A percentile compares a stretch with the other conserved stretches of the same genome.
Evolutionary conservation across 2,888 invertebrate species (phyloP).

Genomic region (Epicampocera succincta): DNA sequence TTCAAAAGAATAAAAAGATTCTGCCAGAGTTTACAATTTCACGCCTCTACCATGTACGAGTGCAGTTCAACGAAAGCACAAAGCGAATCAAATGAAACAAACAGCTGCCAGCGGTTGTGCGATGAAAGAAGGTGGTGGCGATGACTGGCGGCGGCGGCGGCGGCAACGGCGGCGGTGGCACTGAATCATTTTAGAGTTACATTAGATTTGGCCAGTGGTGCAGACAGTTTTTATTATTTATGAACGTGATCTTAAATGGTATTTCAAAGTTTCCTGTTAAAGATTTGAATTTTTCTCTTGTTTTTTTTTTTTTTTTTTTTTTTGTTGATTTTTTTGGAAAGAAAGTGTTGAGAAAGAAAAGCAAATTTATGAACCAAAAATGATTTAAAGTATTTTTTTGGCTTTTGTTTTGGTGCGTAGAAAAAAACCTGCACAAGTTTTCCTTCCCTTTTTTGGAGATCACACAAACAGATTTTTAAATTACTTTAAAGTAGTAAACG

Average conservation of each 20-base stretch:
- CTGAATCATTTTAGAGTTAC: conserved; percentile 39
- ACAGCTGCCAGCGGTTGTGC: conserved; percentile 19
- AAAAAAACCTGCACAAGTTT: conserved; percentile 2
- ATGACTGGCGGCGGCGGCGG: background rate
- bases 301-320: conserved; percentile 26
- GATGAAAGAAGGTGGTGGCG: conserved; percentile 32
- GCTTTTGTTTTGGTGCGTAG: background rate
- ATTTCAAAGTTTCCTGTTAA: conserved; percentile 45
- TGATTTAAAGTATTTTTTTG: conserved; percentile 5
- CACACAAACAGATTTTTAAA: too few relatives aligned
- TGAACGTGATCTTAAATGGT: conserved; percentile 57
- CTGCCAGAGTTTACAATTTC: conserved; percentile 57
- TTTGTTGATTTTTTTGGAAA: background rate
- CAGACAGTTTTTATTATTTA: conserved; percentile 64
- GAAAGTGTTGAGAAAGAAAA: conserved; percentile 13
- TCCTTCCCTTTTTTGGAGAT: too few relatives aligned
- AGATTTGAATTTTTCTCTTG: background rate
- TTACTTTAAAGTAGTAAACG: too few relatives aligned
- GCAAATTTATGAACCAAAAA: background rate
- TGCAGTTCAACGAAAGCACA: conserved; percentile 36
- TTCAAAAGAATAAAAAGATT: conserved; percentile 46
- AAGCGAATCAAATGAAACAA: conserved; percentile 44
- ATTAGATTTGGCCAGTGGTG: conserved; percentile 49
- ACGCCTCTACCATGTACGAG: conserved; percentile 49
- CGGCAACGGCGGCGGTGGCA: conserved; percentile 14